A percentile compares a stretch with the other conserved stretches of the same genome.
These are phyloP conservation scores for Scolopax rusticola DNA, from an alignment of 2,797 vertebrate species.

Conservation along the genomic window DNA sequence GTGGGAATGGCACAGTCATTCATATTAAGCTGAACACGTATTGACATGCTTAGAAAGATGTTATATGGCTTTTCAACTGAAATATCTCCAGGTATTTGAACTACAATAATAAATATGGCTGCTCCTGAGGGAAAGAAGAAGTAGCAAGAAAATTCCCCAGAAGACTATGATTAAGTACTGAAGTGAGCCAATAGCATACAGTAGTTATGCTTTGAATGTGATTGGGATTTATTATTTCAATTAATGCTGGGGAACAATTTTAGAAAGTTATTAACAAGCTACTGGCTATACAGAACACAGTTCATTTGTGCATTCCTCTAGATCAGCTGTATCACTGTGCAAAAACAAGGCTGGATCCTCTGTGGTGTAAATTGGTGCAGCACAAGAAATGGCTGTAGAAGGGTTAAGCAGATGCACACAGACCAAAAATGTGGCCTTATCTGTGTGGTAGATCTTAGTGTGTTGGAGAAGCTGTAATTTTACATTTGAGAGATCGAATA, in stretches of 20 bases:
- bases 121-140: constrained; percentile 35
- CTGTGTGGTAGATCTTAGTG: not conserved
- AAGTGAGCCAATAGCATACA: constrained; percentile 54
- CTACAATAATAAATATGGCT: constrained; percentile 69
- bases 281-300: constrained; percentile 42
- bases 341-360: constrained; percentile 32
- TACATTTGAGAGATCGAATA: not conserved
- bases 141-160: constrained; percentile 60
- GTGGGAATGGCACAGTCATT: constrained; percentile 42
- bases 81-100: constrained; percentile 66
- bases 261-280: constrained; percentile 70
- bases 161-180: constrained; percentile 69
- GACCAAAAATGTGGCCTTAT: not conserved
- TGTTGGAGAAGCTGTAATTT: not conserved
- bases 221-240: constrained; percentile 79
- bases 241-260: constrained; percentile 73
- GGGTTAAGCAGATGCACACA: not conserved
- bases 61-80: constrained; percentile 57
- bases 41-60: constrained; percentile 60
- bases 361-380: not conserved
- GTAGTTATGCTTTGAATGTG: constrained; percentile 66
- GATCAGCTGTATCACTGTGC: constrained; percentile 37
- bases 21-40: constrained; percentile 51
- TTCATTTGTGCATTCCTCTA: constrained; percentile 57
- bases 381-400: not conserved